A percentile compares a stretch with the other conserved stretches of the same genome.
phyloP scores from a whole-genome alignment of 2,888 invertebrate genomes.

The Dorcus hopei region DNA sequence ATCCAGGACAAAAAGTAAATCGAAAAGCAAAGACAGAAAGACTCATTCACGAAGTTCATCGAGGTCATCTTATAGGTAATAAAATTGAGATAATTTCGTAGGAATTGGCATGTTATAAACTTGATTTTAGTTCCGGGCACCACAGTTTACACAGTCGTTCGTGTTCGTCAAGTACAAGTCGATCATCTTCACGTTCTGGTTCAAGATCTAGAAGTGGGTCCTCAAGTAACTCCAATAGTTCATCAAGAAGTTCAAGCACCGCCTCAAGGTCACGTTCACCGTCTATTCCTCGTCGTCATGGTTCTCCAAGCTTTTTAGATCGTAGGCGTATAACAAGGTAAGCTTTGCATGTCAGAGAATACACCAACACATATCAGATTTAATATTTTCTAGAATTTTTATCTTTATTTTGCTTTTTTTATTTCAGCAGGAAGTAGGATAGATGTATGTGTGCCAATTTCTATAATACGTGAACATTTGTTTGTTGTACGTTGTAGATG shows the following conservation, averaged over 20 bases:
- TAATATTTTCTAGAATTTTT: slow-evolving; percentile 32
- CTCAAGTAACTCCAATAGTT: slow-evolving; percentile 54
- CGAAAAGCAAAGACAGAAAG: slow-evolving; percentile 27
- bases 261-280: slow-evolving; percentile 66
- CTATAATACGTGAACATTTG: slow-evolving; percentile 12
- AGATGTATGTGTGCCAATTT: slow-evolving; percentile 17
- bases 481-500: slow-evolving; percentile 8
- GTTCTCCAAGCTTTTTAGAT: slow-evolving; percentile 92
- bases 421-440: slow-evolving; percentile 50
- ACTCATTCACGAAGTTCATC: slow-evolving; percentile 50
- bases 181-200: slow-evolving; percentile 44
- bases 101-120: not conserved
- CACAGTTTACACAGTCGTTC: slow-evolving; percentile 30
- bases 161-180: slow-evolving; percentile 37
- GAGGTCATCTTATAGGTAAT: slow-evolving; percentile 48
- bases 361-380: not conserved
- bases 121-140: slow-evolving; percentile 28
- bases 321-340: slow-evolving; percentile 94
- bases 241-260: slow-evolving; percentile 57
- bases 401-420: slow-evolving; percentile 47
- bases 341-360: slow-evolving; percentile 25
- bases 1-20: slow-evolving; percentile 38
- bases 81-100: slow-evolving; percentile 4
- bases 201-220: slow-evolving; percentile 48
- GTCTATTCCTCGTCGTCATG: slow-evolving; percentile 89